Evolutionary conservation across 2,113 vertebrate species (phyloP).

Genomic region (Leucosticte australis): DNA sequence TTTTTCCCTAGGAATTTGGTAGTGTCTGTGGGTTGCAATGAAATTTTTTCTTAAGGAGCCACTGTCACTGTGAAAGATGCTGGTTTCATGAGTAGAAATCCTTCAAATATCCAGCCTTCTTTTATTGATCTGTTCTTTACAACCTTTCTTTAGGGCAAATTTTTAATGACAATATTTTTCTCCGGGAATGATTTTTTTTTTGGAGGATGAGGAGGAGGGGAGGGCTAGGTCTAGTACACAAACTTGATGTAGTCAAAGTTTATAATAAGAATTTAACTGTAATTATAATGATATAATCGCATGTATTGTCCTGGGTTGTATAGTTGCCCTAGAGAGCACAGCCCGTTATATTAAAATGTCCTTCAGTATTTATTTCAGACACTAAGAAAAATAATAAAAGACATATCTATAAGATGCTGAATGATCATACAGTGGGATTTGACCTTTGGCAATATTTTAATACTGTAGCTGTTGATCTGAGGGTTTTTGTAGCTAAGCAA

Average conservation of each 20-base stretch:
- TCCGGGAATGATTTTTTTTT: background rate
- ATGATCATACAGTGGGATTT: slow-evolving; percentile 1
- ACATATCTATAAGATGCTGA: background rate
- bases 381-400: background rate
- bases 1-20: background rate
- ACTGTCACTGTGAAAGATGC: background rate
- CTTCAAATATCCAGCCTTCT: background rate
- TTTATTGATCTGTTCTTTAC: background rate
- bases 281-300: background rate
- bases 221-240: background rate
- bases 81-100: background rate
- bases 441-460: slow-evolving; percentile 46
- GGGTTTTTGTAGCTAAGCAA: slow-evolving; percentile 57
- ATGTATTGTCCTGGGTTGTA: background rate
- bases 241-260: background rate
- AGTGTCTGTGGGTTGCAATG: background rate
- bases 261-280: background rate
- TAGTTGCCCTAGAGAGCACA: background rate
- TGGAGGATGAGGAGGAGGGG: rapidly evolving
- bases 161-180: background rate
- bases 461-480: slow-evolving; percentile 6
- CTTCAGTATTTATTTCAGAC: background rate
- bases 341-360: background rate
- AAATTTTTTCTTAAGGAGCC: background rate
- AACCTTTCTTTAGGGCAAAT: background rate